Percentiles rank a stretch among this genome's conserved stretches.
Conservation (phyloP, 1,140 invertebrate species). For the Pogonomyrmex californicus region DNA sequence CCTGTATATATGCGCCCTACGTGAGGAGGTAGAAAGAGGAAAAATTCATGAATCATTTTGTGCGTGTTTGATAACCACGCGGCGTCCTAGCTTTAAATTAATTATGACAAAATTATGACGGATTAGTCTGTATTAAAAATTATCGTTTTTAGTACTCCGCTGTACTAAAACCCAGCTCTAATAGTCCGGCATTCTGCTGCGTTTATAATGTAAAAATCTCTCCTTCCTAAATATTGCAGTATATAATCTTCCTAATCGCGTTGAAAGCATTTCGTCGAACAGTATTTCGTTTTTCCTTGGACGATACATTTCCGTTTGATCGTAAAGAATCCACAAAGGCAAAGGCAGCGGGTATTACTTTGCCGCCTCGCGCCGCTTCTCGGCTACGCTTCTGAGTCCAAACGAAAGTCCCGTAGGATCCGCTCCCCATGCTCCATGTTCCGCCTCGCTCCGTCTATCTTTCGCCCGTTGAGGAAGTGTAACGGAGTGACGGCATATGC, state of each 20-base stretch:
- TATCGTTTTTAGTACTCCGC: neutral
- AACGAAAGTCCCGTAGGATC: constrained; percentile 50
- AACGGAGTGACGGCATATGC: constrained; percentile 55
- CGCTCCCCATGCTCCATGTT: constrained; percentile 14
- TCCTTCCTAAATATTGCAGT: constrained; percentile 6
- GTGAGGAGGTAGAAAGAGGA: constrained; percentile 43
- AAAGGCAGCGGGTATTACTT: constrained; percentile 51
- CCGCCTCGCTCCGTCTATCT: neutral
- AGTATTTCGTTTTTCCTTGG: constrained; percentile 14
- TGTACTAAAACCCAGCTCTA: neutral
- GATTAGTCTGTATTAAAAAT: constrained; percentile 46
- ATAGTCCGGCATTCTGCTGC: neutral
- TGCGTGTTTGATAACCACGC: constrained; percentile 54
- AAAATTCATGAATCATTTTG: constrained; percentile 68
- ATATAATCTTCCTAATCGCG: constrained; percentile 45
- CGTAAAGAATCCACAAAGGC: constrained; percentile 57
- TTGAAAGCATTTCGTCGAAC: constrained; percentile 36
- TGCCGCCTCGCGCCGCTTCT: neutral
- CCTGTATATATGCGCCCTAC: constrained; percentile 38
- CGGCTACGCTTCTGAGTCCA: constrained; percentile 29
- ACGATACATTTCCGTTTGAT: constrained; percentile 51
- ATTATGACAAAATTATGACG: constrained; percentile 36
- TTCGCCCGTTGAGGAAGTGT: constrained; percentile 37
- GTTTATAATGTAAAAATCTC: constrained; percentile 8
- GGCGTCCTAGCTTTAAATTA: neutral